These are phyloP conservation scores for sheep (Ovis aries) DNA, from an alignment of 2,113 vertebrate species.

Conservation along the genomic window DNA sequence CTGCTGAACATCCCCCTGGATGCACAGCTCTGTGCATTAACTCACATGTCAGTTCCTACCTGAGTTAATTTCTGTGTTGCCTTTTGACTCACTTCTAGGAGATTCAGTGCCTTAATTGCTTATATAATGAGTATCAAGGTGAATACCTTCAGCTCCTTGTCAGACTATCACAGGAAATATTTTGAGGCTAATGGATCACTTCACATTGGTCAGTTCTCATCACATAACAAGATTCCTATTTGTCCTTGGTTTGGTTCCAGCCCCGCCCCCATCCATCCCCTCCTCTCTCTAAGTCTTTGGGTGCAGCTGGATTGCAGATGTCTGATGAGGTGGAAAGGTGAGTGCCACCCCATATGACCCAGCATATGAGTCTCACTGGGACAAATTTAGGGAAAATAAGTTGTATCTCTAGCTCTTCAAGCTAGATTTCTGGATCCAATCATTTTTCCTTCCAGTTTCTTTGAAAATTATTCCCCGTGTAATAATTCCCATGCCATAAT, in stretches of 20 bases:
- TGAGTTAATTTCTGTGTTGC: background rate
- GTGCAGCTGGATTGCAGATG: background rate
- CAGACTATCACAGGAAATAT: background rate
- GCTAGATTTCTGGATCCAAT: background rate
- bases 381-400: slow-evolving; percentile 2
- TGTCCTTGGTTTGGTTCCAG: background rate
- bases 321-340: background rate
- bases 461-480: background rate
- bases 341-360: background rate
- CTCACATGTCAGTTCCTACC: background rate
- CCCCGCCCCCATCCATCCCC: background rate
- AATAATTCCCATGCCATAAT: background rate
- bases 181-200: background rate
- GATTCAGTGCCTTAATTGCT: background rate
- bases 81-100: background rate
- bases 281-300: background rate
- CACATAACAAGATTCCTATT: background rate
- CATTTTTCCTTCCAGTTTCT: slow-evolving; percentile 9
- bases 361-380: background rate
- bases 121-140: background rate
- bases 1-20: background rate
- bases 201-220: background rate
- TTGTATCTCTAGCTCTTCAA: background rate
- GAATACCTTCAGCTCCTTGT: background rate
- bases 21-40: background rate